Percentiles rank a stretch among this genome's conserved stretches.
Evolutionary conservation across 2,888 invertebrate species (phyloP).

Genomic region (Acrocera orbiculus): DNA sequence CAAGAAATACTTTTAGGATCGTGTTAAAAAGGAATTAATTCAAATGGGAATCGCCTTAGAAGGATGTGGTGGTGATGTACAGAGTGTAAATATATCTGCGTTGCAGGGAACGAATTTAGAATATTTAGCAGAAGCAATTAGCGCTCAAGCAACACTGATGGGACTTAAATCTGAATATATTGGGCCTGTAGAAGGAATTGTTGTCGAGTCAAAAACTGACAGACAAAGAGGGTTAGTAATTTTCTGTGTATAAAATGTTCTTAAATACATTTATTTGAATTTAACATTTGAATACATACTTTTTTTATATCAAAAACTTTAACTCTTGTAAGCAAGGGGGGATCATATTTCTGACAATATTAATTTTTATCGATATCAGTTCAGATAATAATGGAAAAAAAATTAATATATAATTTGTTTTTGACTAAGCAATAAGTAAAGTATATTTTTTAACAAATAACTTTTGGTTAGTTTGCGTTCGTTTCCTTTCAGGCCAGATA

Average conservation of each 20-base stretch:
- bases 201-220: conserved; percentile 70
- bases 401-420: neutral
- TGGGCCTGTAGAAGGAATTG: conserved; percentile 74
- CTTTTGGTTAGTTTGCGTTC: too few species aligned
- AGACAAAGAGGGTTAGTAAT: conserved; percentile 40
- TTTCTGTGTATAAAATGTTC: neutral
- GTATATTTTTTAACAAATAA: too few species aligned
- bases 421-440: too few species aligned
- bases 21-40: conserved; percentile 55
- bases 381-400: too few species aligned
- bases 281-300: too few species aligned
- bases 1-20: too few species aligned
- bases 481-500: too few species aligned
- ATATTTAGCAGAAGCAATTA: conserved; percentile 64
- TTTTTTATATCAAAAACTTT: too few species aligned
- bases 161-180: conserved; percentile 67
- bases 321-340: too few species aligned
- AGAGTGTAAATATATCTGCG: conserved; percentile 83
- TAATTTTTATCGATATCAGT: too few species aligned
- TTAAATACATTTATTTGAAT: too few species aligned
- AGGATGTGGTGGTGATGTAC: conserved; percentile 78
- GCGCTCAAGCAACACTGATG: conserved; percentile 70
- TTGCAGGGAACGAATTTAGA: conserved; percentile 63
- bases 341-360: too few species aligned
- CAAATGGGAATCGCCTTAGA: conserved; percentile 70